These are phyloP conservation scores for Bergia puertoricense DNA, from an alignment of 92 coral and sea anemone species.

Conservation along the genomic window DNA sequence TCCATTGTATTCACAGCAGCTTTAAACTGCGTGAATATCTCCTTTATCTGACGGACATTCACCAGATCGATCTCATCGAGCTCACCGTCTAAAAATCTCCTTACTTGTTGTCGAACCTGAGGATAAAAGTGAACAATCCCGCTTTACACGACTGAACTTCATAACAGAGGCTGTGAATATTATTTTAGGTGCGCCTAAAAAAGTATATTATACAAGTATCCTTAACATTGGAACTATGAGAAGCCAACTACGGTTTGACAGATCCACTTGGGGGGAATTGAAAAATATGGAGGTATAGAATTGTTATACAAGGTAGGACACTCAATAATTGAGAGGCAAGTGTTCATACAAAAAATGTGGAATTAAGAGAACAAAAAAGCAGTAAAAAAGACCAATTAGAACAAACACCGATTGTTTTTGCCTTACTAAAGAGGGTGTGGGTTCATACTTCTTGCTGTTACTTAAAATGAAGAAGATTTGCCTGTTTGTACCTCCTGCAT, in stretches of 20 bases:
- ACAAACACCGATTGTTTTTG: too few relatives aligned
- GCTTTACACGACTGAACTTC: background rate
- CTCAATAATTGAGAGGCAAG: too few relatives aligned
- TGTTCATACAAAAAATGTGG: too few relatives aligned
- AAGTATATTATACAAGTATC: background rate
- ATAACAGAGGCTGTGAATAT: background rate
- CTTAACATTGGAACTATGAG: background rate
- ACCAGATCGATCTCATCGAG: conserved; percentile 92
- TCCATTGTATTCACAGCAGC: conserved; percentile 73
- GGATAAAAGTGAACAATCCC: background rate
- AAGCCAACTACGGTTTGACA: background rate
- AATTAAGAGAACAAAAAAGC: too few relatives aligned
- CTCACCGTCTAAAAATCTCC: conserved; percentile 76
- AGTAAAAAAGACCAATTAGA: too few relatives aligned
- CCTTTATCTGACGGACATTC: conserved; percentile 94
- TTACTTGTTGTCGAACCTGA: conserved; percentile 78
- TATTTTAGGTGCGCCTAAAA: background rate
- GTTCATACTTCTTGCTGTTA: too few relatives aligned
- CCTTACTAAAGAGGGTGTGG: too few relatives aligned
- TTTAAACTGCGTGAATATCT: conserved; percentile 90
- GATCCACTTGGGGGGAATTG: too few relatives aligned
- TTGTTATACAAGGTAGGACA: too few relatives aligned
- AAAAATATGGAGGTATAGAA: too few relatives aligned
- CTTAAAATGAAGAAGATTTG: background rate
- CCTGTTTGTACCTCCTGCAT: conserved; percentile 56